Base-by-base conservation (phyloP, 1,140 invertebrate species). In the Pygmarrhopalites habei region DNA sequence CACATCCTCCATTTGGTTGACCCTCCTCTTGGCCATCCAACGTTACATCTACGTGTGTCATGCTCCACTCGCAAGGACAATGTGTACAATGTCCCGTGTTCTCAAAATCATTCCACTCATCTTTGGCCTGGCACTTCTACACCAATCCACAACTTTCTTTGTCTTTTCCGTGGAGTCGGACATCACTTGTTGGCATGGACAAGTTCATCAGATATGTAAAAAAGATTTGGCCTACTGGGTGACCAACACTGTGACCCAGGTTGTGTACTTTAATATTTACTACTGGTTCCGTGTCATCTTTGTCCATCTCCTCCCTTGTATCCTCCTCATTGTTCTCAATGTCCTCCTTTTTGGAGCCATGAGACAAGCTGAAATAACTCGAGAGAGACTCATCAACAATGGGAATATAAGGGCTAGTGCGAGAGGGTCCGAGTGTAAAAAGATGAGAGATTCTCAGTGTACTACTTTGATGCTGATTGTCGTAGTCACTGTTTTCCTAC, bases 401-500 rank as follows among this genome's bases (percentile, higher is more conserved):
- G 78, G 76, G 47, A 79, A 79, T 66, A 29, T 14, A 2, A 39
- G 17, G 23, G 78, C 76, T 47, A 79, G 78, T 66, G n/a, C 2
- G 28, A 7, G 17, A 41, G 89, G 87, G 73, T 87, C 81, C 65
- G 91, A 91, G 76, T 90, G 85, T 75, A 87, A 85, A 74, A 88
- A 86, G 71, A 77, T 89, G 52, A 79, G 86, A 32, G 93, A 92
- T 72, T 87, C 86, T 4, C 95, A 95, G 72, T 94, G 90, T 73
- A 95, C 92, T 1, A 95, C 91, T 0, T 75, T 95, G 5, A 95
- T 96, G 92, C 77, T 96, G 2, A 94, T 95, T n/a, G 89, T 92
- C 2, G 90, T 96, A 1, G 92, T 96, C 0, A 88, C 89, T 0
- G 88, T 94, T 0, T 95, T 96, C 74, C 78, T 96, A 0, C 78